Evolutionary conservation across 2,113 vertebrate genomes (phyloP).

Genomic region (Chunga burmeisteri): DNA sequence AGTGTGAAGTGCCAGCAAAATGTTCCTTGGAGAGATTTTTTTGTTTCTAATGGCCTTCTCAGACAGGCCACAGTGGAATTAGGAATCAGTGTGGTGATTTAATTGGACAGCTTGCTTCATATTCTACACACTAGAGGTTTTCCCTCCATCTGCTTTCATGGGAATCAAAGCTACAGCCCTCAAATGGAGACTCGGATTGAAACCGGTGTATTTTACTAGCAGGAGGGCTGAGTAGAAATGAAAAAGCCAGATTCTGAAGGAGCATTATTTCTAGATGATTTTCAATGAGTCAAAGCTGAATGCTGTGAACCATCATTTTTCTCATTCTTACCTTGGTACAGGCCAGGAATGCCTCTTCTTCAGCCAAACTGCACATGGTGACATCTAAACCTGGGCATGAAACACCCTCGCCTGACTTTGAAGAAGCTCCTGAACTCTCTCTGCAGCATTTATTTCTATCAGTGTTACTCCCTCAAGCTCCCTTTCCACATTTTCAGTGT

Average conservation of each 20-base stretch:
- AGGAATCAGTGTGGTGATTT: not conserved
- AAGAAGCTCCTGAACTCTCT: not conserved
- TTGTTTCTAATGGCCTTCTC: not conserved
- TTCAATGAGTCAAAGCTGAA: not conserved
- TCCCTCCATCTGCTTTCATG: not conserved
- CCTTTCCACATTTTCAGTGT: not conserved
- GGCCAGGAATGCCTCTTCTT: not conserved
- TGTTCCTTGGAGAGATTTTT: not conserved
- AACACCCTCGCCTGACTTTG: not conserved
- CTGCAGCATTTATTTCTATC: not conserved
- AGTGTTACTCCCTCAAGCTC: not conserved
- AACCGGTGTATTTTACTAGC: not conserved
- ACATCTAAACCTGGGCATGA: not conserved
- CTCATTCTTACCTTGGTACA: not conserved
- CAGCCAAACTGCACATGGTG: not conserved
- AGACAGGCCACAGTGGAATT: not conserved
- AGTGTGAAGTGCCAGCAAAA: not conserved
- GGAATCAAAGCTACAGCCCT: not conserved
- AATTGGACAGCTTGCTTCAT: slow-evolving; percentile 22
- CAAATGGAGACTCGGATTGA: not conserved
- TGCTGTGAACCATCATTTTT: not conserved
- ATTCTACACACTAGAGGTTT: not conserved
- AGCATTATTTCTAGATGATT: not conserved
- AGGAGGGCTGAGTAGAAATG: not conserved
- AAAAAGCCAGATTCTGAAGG: not conserved